Evolutionary conservation across 2,113 vertebrate species (phyloP).

Genomic region (Oxygymnocypris stewartii): DNA sequence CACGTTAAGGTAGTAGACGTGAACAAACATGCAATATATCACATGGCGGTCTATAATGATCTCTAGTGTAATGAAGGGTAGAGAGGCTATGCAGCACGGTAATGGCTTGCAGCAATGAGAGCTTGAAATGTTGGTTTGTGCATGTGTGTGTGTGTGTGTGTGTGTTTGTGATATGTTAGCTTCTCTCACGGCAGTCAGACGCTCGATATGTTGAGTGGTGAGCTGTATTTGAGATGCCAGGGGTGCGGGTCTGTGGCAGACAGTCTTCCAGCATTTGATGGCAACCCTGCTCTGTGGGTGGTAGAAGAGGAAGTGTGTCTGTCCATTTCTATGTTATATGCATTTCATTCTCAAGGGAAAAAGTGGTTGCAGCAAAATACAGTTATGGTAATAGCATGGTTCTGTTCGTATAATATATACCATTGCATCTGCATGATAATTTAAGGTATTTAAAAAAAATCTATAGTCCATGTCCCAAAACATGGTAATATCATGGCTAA

Average conservation of each 20-base stretch:
- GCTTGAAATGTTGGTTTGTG: slow-evolving; percentile 15
- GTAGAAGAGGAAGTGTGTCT: slow-evolving; percentile 17
- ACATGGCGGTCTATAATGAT: slow-evolving; percentile 23
- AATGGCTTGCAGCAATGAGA: slow-evolving; percentile 34
- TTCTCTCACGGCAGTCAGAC: slow-evolving; percentile 34
- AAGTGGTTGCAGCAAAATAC: background rate
- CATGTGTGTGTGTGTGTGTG: background rate
- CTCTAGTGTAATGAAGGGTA: slow-evolving; percentile 35
- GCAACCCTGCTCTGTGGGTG: background rate
- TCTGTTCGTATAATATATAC: background rate
- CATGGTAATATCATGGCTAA: background rate
- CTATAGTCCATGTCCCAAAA: background rate
- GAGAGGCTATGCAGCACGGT: slow-evolving; percentile 16
- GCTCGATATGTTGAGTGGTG: slow-evolving; percentile 37
- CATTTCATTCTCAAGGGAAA: background rate
- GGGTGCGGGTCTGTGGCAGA: slow-evolving; percentile 25
- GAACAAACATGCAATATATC: slow-evolving; percentile 44
- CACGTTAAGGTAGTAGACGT: slow-evolving; percentile 20
- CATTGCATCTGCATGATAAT: background rate
- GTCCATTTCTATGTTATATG: slow-evolving; percentile 3
- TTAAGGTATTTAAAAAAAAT: background rate
- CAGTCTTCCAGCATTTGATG: slow-evolving; percentile 24
- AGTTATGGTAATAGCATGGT: background rate
- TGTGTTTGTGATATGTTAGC: slow-evolving; percentile 25
- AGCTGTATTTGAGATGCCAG: slow-evolving; percentile 25